phyloP scores from a whole-genome alignment of 2,888 invertebrate species.

The Gasteruption jaculator region DNA sequence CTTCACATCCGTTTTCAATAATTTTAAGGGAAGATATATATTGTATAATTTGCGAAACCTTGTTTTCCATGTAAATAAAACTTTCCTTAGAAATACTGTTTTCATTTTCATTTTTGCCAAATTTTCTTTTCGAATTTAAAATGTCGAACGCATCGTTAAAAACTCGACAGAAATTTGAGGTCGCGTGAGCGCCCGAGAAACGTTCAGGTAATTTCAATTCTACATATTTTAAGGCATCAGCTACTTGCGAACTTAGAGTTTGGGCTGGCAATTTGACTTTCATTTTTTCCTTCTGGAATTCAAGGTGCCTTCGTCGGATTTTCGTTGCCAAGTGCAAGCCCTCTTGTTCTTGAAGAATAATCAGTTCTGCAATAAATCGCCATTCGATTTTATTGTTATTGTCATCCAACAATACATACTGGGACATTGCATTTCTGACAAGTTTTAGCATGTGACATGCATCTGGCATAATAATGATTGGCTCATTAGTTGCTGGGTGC shows the following conservation, averaged over 20 bases:
- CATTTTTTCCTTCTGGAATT: slow-evolving; percentile 2
- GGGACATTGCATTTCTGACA: slow-evolving; percentile 4
- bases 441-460: slow-evolving; percentile 18
- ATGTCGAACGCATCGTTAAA: slow-evolving; percentile 3
- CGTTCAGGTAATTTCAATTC: neutral
- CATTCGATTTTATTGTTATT: slow-evolving; percentile 8
- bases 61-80: neutral
- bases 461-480: slow-evolving; percentile 9
- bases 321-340: neutral
- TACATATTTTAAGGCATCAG: neutral
- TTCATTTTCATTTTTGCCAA: neutral
- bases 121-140: neutral
- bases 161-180: slow-evolving; percentile 6
- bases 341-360: slow-evolving; percentile 8
- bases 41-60: neutral
- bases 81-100: neutral
- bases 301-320: neutral
- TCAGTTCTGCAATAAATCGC: slow-evolving; percentile 11
- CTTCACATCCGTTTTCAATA: too few relatives aligned
- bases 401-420: slow-evolving; percentile 2
- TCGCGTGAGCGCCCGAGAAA: slow-evolving; percentile 1
- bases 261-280: slow-evolving; percentile 2
- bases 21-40: too few relatives aligned
- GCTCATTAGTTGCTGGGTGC: slow-evolving; percentile 12
- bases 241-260: neutral